Conservation (phyloP, 1,140 invertebrate genomes). For the Telenomus remus region DNA sequence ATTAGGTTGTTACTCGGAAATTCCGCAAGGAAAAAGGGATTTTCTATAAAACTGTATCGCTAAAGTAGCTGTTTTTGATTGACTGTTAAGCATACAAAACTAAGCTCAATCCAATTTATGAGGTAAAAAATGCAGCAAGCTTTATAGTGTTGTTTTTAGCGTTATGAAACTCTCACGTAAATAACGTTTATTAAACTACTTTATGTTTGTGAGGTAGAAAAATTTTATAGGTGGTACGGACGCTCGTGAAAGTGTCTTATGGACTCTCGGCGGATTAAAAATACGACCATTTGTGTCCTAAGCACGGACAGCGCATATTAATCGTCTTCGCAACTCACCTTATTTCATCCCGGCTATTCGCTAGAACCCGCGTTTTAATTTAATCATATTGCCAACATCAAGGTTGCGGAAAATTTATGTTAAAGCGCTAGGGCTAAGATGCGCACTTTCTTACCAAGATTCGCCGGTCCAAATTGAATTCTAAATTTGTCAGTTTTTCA, state of each 20-base stretch:
- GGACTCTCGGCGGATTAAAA: conserved; percentile 54
- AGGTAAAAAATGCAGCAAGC: conserved; percentile 23
- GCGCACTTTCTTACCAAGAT: conserved; percentile 22
- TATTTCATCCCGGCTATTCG: conserved; percentile 44
- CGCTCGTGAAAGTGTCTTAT: conserved; percentile 55
- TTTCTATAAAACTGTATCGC: no score
- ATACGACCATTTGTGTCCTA: conserved; percentile 55
- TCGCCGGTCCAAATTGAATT: conserved; percentile 8
- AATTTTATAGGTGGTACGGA: conserved; percentile 50
- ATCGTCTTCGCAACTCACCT: conserved; percentile 48
- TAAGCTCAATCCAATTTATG: conserved; percentile 15
- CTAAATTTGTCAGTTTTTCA: conserved; percentile 7
- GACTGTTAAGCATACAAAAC: conserved; percentile 37
- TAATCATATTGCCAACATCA: conserved; percentile 46
- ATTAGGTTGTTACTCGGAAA: no score
- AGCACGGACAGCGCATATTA: conserved; percentile 53
- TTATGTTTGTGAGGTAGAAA: conserved; percentile 52
- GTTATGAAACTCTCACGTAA: conserved; percentile 55
- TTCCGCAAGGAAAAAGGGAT: no score
- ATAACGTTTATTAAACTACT: conserved; percentile 58
- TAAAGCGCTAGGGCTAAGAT: conserved; percentile 27
- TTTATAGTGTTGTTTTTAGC: conserved; percentile 44
- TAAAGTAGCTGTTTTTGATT: conserved; percentile 13
- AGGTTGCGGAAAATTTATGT: conserved; percentile 40
- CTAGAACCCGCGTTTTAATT: conserved; percentile 39